A percentile compares a stretch with the other conserved stretches of the same genome.
Conservation (phyloP, 2,113 vertebrate genomes). For the Morone chrysops region DNA sequence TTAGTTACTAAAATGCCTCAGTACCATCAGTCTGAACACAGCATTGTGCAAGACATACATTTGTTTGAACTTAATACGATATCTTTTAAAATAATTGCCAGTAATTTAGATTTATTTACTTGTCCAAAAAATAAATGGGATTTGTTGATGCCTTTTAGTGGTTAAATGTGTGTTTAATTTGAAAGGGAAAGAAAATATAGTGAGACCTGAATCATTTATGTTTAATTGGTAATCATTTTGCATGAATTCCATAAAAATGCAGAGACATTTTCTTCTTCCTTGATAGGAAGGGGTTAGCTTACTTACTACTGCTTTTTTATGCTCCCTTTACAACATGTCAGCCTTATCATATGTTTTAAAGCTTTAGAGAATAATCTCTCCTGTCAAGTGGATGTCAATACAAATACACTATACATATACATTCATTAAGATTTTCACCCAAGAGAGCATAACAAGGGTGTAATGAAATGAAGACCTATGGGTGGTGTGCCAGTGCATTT, state of each 20-base stretch:
- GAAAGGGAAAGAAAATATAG: neutral
- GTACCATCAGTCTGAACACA: neutral
- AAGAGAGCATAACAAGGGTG: neutral
- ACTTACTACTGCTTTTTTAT: neutral
- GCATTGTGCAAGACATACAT: neutral
- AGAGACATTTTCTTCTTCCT: neutral
- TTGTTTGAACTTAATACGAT: neutral
- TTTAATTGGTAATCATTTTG: neutral
- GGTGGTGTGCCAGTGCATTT: constrained; percentile 32
- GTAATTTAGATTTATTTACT: neutral
- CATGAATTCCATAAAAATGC: neutral
- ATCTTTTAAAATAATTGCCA: neutral
- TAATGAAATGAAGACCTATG: constrained; percentile 52
- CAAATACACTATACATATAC: constrained; percentile 8
- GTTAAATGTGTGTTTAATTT: neutral
- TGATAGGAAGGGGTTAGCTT: neutral
- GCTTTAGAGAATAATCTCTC: constrained; percentile 21
- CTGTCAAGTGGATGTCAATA: constrained; percentile 7
- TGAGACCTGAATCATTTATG: neutral
- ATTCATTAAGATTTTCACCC: constrained; percentile 38
- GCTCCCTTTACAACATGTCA: constrained; percentile 7
- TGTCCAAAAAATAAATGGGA: neutral
- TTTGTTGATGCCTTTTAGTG: neutral
- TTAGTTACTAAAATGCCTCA: neutral
- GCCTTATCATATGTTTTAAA: constrained; percentile 11